phyloP scores from a whole-genome alignment of 2,888 invertebrate genomes.

The Panopea generosa region DNA sequence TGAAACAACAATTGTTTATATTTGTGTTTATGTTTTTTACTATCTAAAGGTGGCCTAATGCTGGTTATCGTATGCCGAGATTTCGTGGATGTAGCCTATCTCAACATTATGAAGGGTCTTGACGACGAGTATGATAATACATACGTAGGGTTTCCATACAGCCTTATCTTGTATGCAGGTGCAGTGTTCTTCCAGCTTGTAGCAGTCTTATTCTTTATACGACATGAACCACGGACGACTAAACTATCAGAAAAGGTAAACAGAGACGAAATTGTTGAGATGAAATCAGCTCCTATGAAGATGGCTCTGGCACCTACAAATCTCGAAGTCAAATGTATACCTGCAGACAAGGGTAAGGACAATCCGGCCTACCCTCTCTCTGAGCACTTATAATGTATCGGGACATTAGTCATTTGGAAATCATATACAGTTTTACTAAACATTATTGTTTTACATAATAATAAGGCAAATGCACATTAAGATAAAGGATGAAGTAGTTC shows the following conservation, averaged over 20 bases:
- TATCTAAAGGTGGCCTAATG: slow-evolving; percentile 48
- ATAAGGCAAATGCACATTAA: no score
- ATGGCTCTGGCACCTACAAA: no score
- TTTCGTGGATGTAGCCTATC: slow-evolving; percentile 12
- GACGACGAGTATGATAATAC: slow-evolving; percentile 32
- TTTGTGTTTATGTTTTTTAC: not conserved
- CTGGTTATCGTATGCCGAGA: slow-evolving; percentile 14
- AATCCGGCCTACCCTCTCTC: no score
- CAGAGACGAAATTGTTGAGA: no score
- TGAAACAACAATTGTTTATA: not conserved
- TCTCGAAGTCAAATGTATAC: not conserved
- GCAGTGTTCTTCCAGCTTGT: slow-evolving; percentile 16
- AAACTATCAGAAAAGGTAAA: no score
- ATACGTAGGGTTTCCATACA: slow-evolving; percentile 51
- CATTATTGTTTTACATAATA: no score
- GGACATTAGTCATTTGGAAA: no score
- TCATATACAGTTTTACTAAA: no score
- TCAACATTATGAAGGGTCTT: slow-evolving; percentile 1
- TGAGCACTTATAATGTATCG: no score
- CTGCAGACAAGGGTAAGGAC: not conserved
- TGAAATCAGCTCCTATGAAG: no score
- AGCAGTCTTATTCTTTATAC: slow-evolving; percentile 4
- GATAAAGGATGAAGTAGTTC: no score
- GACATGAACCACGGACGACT: no score
- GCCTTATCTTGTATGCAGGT: slow-evolving; percentile 30